Conservation (phyloP, 2,113 vertebrate species). For the Sisor rabdophorus region DNA sequence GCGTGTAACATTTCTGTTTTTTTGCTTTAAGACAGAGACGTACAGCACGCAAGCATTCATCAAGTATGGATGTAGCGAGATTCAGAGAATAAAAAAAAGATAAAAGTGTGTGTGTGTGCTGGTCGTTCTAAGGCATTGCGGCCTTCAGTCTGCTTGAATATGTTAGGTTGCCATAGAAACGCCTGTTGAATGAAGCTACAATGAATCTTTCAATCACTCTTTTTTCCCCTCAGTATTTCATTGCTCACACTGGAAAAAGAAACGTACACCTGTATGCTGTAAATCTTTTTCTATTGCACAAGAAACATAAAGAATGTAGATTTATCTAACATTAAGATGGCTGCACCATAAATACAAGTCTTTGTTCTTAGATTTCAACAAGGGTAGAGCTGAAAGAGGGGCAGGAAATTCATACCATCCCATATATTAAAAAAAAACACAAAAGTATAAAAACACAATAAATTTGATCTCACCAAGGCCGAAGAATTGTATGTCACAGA, state of each 20-base stretch:
- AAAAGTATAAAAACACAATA: too few relatives aligned
- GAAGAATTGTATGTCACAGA: too few relatives aligned
- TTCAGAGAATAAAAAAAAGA: conserved; percentile 15
- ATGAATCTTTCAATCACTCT: conserved; percentile 53
- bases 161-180: conserved; percentile 56
- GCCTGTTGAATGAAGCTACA: conserved; percentile 51
- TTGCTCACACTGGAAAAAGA: conserved; percentile 32
- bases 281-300: not conserved
- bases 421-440: too few relatives aligned
- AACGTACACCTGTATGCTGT: not conserved
- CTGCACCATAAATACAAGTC: not conserved
- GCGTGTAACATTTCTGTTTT: not conserved
- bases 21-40: conserved; percentile 13
- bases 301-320: not conserved
- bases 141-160: conserved; percentile 51
- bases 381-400: not conserved
- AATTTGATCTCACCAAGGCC: too few relatives aligned
- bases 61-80: conserved; percentile 39
- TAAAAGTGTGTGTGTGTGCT: conserved; percentile 43
- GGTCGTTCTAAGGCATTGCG: conserved; percentile 40
- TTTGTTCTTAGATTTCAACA: not conserved
- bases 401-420: not conserved
- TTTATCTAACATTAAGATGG: not conserved
- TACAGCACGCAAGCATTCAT: conserved; percentile 18
- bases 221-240: conserved; percentile 31